These are phyloP conservation scores for Chaetodon auriga DNA, from an alignment of 2,113 vertebrate genomes.

Conservation along the genomic window DNA sequence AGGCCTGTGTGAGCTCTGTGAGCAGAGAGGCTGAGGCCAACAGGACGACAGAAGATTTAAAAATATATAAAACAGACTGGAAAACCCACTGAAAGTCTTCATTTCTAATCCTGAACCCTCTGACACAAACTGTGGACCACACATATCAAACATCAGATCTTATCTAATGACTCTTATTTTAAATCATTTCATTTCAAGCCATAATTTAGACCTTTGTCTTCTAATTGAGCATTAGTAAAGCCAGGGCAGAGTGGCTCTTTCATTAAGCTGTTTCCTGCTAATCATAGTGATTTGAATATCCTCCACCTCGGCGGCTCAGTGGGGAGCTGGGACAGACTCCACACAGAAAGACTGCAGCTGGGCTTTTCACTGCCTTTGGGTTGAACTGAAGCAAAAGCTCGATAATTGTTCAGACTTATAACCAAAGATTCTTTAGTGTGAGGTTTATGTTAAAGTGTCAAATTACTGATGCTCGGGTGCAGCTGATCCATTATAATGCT, in stretches of 20 bases:
- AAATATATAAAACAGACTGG: no score
- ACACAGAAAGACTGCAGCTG: neutral
- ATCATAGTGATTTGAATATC: neutral
- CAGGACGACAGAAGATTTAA: neutral
- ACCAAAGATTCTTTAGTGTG: neutral
- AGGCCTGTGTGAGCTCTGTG: conserved; percentile 23
- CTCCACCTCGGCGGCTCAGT: neutral
- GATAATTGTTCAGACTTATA: neutral
- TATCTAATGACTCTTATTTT: no score
- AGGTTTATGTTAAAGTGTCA: no score
- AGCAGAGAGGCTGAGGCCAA: neutral
- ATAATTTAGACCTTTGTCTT: no score
- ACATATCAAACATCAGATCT: no score
- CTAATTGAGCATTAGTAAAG: neutral
- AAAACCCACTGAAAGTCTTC: no score
- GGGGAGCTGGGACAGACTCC: neutral
- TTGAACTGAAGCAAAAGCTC: neutral
- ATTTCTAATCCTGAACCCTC: no score
- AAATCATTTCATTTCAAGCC: no score
- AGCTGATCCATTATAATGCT: no score
- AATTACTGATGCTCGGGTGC: no score
- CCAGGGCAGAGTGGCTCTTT: neutral
- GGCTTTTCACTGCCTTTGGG: neutral
- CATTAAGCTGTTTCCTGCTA: neutral
- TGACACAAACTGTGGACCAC: no score